These are phyloP conservation scores for Myotis findleyi DNA, from an alignment of 2,797 vertebrate species.

Conservation along the genomic window DNA sequence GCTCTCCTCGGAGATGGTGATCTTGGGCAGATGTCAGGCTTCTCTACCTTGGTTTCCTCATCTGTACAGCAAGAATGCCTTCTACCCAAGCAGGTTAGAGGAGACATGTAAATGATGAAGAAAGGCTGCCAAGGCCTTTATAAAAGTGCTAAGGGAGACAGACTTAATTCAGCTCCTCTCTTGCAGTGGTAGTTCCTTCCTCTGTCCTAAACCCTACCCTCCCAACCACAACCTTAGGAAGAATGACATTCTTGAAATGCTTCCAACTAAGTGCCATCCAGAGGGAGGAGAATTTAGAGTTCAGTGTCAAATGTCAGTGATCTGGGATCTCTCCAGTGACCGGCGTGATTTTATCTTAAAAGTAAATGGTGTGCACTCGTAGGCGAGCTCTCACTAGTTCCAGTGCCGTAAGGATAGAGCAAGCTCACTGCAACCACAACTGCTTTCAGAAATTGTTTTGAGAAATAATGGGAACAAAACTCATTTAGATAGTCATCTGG, in stretches of 20 bases:
- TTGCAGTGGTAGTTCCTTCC: slow-evolving; percentile 38
- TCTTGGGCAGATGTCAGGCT: neutral
- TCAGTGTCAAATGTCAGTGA: slow-evolving; percentile 74
- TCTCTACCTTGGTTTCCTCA: neutral
- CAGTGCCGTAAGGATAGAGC: neutral
- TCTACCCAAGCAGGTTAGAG: neutral
- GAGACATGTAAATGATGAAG: neutral
- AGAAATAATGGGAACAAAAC: slow-evolving; percentile 61
- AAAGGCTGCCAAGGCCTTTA: neutral
- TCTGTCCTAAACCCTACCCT: slow-evolving; percentile 46
- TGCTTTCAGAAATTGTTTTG: slow-evolving; percentile 43
- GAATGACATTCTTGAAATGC: slow-evolving; percentile 73
- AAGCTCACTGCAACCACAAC: neutral
- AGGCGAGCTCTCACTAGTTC: neutral
- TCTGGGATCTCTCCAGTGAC: slow-evolving; percentile 35
- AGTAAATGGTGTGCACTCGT: slow-evolving; percentile 33
- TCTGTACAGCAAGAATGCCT: neutral
- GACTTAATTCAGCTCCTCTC: neutral
- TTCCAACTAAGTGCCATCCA: slow-evolving; percentile 60
- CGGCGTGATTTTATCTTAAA: slow-evolving; percentile 59
- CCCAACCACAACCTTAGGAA: slow-evolving; percentile 63
- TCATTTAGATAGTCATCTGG: slow-evolving; percentile 48
- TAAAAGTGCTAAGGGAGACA: slow-evolving; percentile 53
- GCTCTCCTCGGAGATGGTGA: neutral
- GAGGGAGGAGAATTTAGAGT: slow-evolving; percentile 68